A percentile compares a stretch with the other conserved stretches of the same genome.
Evolutionary conservation across 2,797 vertebrate species (phyloP).

Genomic region (Xerus rutilus): DNA sequence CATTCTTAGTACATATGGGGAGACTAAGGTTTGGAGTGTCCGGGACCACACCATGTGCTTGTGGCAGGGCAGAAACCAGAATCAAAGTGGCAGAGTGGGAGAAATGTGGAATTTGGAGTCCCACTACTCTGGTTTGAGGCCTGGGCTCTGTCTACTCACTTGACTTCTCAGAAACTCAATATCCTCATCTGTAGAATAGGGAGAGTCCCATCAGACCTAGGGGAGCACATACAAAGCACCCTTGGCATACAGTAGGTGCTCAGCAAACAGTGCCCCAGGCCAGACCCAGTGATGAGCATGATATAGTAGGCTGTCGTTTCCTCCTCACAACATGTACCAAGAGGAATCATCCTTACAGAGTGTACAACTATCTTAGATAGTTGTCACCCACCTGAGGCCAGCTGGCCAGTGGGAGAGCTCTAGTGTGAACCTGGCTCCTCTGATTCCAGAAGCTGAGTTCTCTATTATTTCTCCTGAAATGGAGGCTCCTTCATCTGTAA

Average conservation of each 20-base stretch:
- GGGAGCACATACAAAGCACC: accelerated
- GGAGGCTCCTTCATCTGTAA: too few species aligned
- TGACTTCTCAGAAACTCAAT: too few species aligned
- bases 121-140: too few species aligned
- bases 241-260: neutral
- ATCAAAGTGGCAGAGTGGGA: neutral
- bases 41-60: neutral
- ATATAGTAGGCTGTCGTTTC: neutral
- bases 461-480: neutral
- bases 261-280: neutral
- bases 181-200: too few species aligned
- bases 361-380: neutral
- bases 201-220: neutral
- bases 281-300: accelerated
- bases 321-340: neutral
- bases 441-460: neutral
- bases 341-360: neutral
- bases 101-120: neutral
- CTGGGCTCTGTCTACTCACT: too few species aligned
- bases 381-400: neutral
- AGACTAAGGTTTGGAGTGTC: neutral
- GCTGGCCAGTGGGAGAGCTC: neutral
- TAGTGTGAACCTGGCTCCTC: neutral
- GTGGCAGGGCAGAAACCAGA: neutral
- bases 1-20: neutral